Evolutionary conservation across 1,140 invertebrate species (phyloP), one percentile per base, ranked within the genome.

Genomic region (Drosophila asahinai): DNA sequence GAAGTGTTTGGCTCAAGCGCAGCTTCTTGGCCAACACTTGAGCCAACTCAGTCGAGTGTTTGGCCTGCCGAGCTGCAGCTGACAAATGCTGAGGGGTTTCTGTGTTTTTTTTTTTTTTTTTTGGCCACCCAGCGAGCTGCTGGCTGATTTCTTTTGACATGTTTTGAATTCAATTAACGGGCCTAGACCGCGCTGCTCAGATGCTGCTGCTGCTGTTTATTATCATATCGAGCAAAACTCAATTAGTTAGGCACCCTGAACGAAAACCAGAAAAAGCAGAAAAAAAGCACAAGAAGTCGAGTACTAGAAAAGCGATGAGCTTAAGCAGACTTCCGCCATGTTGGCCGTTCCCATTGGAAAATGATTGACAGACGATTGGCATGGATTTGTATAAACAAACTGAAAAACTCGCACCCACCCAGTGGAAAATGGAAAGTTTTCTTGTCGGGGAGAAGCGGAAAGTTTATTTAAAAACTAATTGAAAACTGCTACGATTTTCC

Each of bases 301-400:
- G 59, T 58, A 79, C 76, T 65, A 61, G 47, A 36, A 45, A 47
- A 48, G 14, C 61, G 54, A 63, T 91, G 89, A 91, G 81, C 76
- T 86, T 89, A 91, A 91, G 82, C 90, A 91, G 90, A 91, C 86
- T 91, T 91, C 89, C 89, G 89, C 86, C 82, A 87, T 87, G 59
- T 68, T 82, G 30, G 25, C 30, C 64, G 71, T 76, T 64, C 80
- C 83, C 64, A 86, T 83, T 89, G 80, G 72, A 91, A 79, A 87
- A 84, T 92, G 91, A 92, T 92, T 92, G 91, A 92, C 91, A 92
- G 77, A 83, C 86, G 91, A 92, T 92, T 92, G 91, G 91, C 91
- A 91, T 86, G 78, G 81, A 84, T 92, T 86, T 86, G 76, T 86
- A 81, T 89, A 89, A 89, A 89, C 81, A 89, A 90, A 83, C 82